Conservation (phyloP, 2,888 invertebrate species). For the Drosophila planitibia region DNA sequence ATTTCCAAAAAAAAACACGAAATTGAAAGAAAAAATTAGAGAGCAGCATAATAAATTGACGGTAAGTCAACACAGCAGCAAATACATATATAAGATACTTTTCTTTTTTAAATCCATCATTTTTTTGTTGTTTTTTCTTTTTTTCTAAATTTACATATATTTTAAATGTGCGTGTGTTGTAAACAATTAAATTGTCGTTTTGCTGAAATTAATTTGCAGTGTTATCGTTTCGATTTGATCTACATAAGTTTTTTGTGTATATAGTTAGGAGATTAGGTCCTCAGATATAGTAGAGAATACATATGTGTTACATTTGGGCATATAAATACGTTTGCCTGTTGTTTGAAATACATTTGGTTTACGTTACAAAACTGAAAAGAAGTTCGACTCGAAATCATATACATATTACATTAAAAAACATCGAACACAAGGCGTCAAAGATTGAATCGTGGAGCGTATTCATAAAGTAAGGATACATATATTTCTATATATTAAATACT, state of each 20-base stretch:
- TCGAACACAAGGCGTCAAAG: slow-evolving; percentile 22
- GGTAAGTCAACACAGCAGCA: slow-evolving; percentile 14
- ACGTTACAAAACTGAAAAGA: slow-evolving; percentile 26
- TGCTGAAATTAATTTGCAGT: slow-evolving; percentile 36
- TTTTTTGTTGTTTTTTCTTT: slow-evolving; percentile 7
- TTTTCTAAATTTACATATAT: slow-evolving; percentile 11
- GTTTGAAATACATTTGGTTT: slow-evolving; percentile 39
- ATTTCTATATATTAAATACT: slow-evolving; percentile 15
- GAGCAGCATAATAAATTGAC: slow-evolving; percentile 15
- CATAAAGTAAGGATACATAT: slow-evolving; percentile 17
- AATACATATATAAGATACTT: slow-evolving; percentile 22
- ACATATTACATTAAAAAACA: slow-evolving; percentile 23
- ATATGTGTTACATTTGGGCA: slow-evolving; percentile 30
- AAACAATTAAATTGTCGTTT: slow-evolving; percentile 69
- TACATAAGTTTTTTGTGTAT: slow-evolving; percentile 39
- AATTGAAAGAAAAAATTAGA: not conserved
- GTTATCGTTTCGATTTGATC: slow-evolving; percentile 46
- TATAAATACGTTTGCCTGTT: slow-evolving; percentile 24
- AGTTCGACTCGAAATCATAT: slow-evolving; percentile 36
- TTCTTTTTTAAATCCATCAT: not conserved
- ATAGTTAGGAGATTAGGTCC: slow-evolving; percentile 31
- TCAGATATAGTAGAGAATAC: slow-evolving; percentile 34
- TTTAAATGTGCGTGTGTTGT: slow-evolving; percentile 51
- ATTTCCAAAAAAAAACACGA: slow-evolving; percentile 22
- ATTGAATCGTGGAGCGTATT: slow-evolving; percentile 34